These are phyloP conservation scores for Drosophila trapezifrons DNA, from an alignment of 1,140 invertebrate genomes.

Conservation along the genomic window DNA sequence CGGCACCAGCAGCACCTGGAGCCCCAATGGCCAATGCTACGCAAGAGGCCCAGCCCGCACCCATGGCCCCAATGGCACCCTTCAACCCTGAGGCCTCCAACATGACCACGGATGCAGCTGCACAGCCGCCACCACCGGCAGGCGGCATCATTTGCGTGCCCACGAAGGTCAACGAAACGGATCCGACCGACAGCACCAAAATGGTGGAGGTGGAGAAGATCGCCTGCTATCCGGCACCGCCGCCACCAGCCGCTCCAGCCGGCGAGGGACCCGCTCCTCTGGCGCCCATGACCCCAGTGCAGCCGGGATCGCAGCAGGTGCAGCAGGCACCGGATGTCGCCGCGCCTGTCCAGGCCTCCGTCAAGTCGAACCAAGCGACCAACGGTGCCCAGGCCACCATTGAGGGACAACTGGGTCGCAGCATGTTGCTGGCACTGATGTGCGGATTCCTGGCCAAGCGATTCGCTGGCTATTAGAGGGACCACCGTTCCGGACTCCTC, in stretches of 20 bases:
- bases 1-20: not conserved
- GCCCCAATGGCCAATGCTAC: conserved; percentile 35
- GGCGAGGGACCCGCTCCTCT: conserved; percentile 58
- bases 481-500: conserved; percentile 18
- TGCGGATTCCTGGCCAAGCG: conserved; percentile 12
- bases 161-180: conserved; percentile 78
- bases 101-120: conserved; percentile 73
- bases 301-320: conserved; percentile 49
- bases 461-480: conserved; percentile 13
- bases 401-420: not conserved
- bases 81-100: conserved; percentile 81
- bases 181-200: conserved; percentile 72
- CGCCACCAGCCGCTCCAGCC: conserved; percentile 57
- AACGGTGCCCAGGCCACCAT: conserved; percentile 8
- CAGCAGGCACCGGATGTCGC: conserved; percentile 44
- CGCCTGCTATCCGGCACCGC: conserved; percentile 80
- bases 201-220: conserved; percentile 80
- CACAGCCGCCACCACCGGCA: conserved; percentile 50
- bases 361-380: conserved; percentile 40
- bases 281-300: conserved; percentile 59
- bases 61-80: conserved; percentile 34
- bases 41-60: conserved; percentile 39
- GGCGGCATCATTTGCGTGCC: conserved; percentile 81
- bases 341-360: conserved; percentile 63
- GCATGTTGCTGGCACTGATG: not conserved